Conservation (phyloP, 2,113 vertebrate species). For the Fulica atra region DNA sequence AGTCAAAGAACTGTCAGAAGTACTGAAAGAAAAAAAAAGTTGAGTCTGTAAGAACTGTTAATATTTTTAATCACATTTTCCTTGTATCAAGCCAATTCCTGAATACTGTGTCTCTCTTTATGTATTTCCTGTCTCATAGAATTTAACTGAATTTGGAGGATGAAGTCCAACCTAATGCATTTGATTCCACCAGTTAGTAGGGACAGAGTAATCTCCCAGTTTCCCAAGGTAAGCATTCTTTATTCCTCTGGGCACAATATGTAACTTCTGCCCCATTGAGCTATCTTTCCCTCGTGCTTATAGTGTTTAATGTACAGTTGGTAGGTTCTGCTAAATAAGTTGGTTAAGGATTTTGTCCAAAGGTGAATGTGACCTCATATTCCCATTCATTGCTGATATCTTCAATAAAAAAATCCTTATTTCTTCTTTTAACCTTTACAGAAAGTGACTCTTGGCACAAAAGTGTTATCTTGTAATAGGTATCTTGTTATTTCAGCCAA, state of each 20-base stretch:
- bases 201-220: conserved; percentile 81
- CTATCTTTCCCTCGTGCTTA: background rate
- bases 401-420: background rate
- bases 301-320: background rate
- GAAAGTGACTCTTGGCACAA: background rate
- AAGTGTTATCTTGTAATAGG: background rate
- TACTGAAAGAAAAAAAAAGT: background rate
- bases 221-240: conserved; percentile 83
- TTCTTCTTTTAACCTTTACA: background rate
- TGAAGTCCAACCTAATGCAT: conserved; percentile 68
- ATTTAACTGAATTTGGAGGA: conserved; percentile 23
- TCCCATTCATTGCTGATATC: background rate
- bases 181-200: conserved; percentile 76
- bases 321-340: background rate
- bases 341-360: background rate
- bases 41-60: background rate
- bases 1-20: background rate
- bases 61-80: background rate
- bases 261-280: background rate
- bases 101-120: background rate
- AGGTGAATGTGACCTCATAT: background rate
- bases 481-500: background rate
- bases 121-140: background rate
- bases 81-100: background rate
- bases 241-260: background rate